Percentiles rank a stretch among this genome's conserved stretches.
Evolutionary conservation across 1,140 invertebrate species (phyloP).

Genomic region (Harpegnathos saltator): DNA sequence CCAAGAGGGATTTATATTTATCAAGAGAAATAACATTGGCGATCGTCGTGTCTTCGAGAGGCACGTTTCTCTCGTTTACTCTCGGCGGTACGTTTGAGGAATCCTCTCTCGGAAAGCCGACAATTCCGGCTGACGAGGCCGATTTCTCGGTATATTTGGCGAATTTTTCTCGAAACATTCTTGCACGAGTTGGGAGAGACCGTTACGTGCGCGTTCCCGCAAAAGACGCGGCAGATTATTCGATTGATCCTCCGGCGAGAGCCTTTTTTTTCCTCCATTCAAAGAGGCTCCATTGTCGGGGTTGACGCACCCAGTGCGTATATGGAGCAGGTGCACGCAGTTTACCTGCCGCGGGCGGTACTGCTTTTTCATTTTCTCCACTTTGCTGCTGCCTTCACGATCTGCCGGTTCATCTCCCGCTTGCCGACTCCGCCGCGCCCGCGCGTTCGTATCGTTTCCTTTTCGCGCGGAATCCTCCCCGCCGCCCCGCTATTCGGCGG

Average conservation of each 20-base stretch:
- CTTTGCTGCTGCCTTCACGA: conserved; percentile 51
- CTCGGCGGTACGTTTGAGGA: neutral
- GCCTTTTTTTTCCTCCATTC: conserved; percentile 34
- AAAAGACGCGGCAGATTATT: conserved; percentile 27
- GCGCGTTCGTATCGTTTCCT: conserved; percentile 44
- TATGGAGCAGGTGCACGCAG: conserved; percentile 74
- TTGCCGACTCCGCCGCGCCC: too few species aligned
- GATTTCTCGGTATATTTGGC: neutral
- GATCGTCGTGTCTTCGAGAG: neutral
- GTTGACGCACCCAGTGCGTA: conserved; percentile 63
- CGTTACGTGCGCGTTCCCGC: conserved; percentile 18
- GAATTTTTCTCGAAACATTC: neutral
- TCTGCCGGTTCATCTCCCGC: too few species aligned
- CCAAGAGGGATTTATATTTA: neutral
- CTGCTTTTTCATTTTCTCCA: conserved; percentile 74
- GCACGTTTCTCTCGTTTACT: neutral
- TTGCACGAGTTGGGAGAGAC: neutral
- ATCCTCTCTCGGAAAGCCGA: too few species aligned
- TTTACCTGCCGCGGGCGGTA: conserved; percentile 73
- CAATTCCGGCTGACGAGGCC: too few species aligned
- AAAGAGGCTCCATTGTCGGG: conserved; percentile 49
- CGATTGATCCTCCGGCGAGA: neutral
- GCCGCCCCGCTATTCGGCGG: neutral
- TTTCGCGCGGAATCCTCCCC: conserved; percentile 9
- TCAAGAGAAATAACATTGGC: neutral